Base-by-base conservation (phyloP, 2,113 vertebrate species). In the Prunella himalayana region DNA sequence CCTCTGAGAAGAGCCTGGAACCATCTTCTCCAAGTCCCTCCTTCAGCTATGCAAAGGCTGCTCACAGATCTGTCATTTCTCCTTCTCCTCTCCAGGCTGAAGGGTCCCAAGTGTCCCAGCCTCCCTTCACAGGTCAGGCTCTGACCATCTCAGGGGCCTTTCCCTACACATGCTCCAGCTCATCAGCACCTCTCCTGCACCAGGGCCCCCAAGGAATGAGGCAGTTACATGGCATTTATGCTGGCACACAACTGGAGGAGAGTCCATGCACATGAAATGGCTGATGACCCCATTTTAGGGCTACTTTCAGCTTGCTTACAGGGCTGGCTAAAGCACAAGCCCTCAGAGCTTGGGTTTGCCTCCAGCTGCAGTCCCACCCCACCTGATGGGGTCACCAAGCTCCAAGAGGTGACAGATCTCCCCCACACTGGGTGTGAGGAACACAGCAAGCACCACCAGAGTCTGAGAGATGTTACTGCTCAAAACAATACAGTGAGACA, bases 281-380 rank as follows among this genome's bases (percentile, higher is more conserved):
- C 72, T 66, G 76, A 88, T 75, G 72, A 64, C 15, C 80, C 82
- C 80, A 24, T 84, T 93, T 92, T n/a, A 80, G 44, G 76, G 83
- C 50, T 78, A 60, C 86, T 75, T 92, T 51, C 68, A 66, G 79
- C 54, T 77, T 57, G 59, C 35, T 73, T 12, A 54, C 59, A 53
- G 42, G 13, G 12, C 20, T 53, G 19, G 51, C 35, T 69, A 86
- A 82, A 91, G 69, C 56, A 91, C 24, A 39, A 75, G 13, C 61
- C 84, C 75, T 56, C 61, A 31, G 69, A 87, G 47, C 37, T 63
- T 1, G 5, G 8, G 47, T 78, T 45, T 66, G 68, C 59, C 68
- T 91, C 42, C 83, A 92, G 91, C 39, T 92, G 59, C 42, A 25
- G 6, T 70, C 37, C 63, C 71, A 69, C 7, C 15, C 63, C 37